Percentiles rank a stretch among this genome's conserved stretches.
Evolutionary conservation across 2,888 invertebrate genomes (phyloP).

Genomic region (Clepsis dumicolana): DNA sequence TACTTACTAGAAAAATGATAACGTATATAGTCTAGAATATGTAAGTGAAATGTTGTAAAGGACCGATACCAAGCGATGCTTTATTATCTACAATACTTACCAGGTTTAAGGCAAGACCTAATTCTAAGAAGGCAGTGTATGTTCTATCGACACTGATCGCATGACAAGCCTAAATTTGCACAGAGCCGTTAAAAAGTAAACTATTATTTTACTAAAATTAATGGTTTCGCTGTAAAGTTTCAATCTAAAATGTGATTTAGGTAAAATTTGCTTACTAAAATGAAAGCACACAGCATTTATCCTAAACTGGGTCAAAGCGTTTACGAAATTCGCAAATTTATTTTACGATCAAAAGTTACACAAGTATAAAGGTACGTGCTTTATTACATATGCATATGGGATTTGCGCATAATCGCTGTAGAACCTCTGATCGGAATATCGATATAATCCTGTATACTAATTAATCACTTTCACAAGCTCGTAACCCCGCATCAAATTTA

Average conservation of each 20-base stretch:
- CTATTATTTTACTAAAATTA: background rate
- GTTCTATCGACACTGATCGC: background rate
- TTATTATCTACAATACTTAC: too few relatives aligned
- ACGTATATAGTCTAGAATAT: too few relatives aligned
- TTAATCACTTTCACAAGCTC: background rate
- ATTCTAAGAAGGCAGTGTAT: background rate
- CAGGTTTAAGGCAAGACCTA: background rate
- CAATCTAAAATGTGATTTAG: background rate
- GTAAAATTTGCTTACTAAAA: background rate
- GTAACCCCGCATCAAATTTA: background rate
- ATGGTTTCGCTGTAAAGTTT: background rate
- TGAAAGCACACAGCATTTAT: background rate
- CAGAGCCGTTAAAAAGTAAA: background rate
- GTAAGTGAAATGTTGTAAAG: too few relatives aligned
- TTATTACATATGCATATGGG: background rate
- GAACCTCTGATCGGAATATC: background rate
- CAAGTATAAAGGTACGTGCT: slow-evolving; percentile 12
- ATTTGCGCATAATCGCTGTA: background rate
- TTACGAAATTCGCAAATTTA: background rate
- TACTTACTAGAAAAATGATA: too few relatives aligned
- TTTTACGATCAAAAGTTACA: slow-evolving; percentile 5
- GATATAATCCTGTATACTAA: background rate
- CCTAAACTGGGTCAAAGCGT: slow-evolving; percentile 6
- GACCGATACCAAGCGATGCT: too few relatives aligned
- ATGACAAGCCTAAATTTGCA: background rate